Evolutionary conservation across 2,888 invertebrate genomes (phyloP), one percentile per base, ranked within the genome.

Genomic region (Chloroclystis v-ata): DNA sequence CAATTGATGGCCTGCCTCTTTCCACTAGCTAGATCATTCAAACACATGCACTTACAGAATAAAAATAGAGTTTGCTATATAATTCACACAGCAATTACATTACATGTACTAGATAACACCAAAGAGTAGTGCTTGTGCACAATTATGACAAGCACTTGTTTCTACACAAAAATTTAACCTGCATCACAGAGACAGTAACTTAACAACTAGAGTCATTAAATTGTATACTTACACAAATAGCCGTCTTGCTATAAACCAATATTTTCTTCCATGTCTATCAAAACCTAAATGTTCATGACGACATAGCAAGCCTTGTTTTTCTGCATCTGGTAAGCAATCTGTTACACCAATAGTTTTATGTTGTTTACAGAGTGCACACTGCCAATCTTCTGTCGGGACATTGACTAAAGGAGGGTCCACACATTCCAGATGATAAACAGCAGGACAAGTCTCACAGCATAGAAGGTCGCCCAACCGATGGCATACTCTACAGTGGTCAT

Each of bases 381-480:
- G 95, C 98, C 99, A 99, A 70, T 98, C 98, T 83, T 98, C 98
- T 47, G 96, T 95, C 43, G 98, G 98, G 35, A 98, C 97, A 82
- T 97, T 94, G 39, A 94, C 92, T 71, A 99, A 86, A 8, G 97
- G 97, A 41, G 98, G 98, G 72, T 97, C 97, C 41, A 98, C 95
- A 87, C 99, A 99, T 68, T 95, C 96, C 71, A 99, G 89, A 80
- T 99, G 99, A 80, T 97, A 99, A 13, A 98, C 98, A 20, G 99
- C 99, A 12, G 99, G 97, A 72, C 99, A 99, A 2, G 97, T 97
- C 84, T 99, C 99, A 82, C 99, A 99, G 75, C 98, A 98, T 8
- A 99, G 83, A 39, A 99, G 89, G 78, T 98, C 98, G 16, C 99
- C 99, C 46, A 97, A 86, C 49, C 96, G 92, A 78, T 97, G 97